A percentile compares a stretch with the other conserved stretches of the same genome.
phyloP scores from a whole-genome alignment of 1,140 invertebrate genomes.

The Coptotermes formosanus region DNA sequence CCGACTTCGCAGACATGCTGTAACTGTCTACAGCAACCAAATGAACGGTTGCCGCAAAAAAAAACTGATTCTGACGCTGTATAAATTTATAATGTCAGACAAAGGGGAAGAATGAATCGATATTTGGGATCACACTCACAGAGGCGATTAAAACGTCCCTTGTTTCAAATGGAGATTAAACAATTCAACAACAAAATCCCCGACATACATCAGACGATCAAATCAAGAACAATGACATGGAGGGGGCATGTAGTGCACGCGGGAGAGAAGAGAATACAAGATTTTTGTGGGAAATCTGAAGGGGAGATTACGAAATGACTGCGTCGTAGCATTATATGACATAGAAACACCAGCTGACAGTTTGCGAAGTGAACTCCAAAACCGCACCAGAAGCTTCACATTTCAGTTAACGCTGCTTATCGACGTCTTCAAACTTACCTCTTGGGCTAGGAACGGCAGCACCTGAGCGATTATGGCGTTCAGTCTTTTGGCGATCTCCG shows the following conservation, averaged over 20 bases:
- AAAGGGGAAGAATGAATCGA: background rate
- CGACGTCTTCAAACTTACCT: conserved; percentile 53
- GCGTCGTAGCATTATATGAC: no score
- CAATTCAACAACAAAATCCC: background rate
- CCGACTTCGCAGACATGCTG: background rate
- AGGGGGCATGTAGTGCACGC: no score
- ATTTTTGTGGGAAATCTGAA: no score
- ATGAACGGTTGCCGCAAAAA: background rate
- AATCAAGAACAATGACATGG: no score
- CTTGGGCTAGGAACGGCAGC: conserved; percentile 86
- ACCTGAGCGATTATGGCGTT: conserved; percentile 89
- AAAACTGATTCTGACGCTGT: background rate
- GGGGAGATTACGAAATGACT: no score
- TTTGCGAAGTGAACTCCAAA: no score
- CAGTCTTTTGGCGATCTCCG: conserved; percentile 90
- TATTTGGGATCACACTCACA: background rate
- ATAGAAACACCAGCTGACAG: no score
- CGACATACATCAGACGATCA: no score
- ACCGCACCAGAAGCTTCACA: no score
- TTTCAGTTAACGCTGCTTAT: no score
- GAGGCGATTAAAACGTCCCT: background rate
- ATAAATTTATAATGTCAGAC: background rate
- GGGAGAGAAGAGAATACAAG: no score
- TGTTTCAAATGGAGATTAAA: conserved; percentile 4
- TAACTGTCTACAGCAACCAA: background rate